phyloP scores from a whole-genome alignment of 2,797 vertebrate species.

The Lagocephalus sceleratus region DNA sequence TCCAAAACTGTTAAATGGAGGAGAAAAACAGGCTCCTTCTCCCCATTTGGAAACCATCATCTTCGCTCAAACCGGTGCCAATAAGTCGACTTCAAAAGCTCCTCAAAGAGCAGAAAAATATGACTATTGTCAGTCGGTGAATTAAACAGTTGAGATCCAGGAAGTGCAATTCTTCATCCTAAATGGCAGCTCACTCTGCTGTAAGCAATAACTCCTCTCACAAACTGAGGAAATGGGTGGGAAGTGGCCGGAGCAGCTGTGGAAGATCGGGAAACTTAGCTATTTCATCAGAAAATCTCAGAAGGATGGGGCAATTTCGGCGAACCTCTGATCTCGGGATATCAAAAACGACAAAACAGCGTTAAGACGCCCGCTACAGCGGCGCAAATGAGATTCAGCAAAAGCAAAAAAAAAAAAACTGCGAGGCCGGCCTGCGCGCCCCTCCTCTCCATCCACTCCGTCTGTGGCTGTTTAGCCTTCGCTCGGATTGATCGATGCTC shows the following conservation, averaged over 20 bases:
- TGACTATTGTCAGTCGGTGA: constrained; percentile 16
- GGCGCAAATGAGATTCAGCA: constrained; percentile 21
- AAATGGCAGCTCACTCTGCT: constrained; percentile 27
- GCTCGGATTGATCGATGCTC: constrained; percentile 56
- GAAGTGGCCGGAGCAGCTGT: constrained; percentile 27
- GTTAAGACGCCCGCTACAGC: not conserved
- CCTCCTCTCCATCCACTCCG: constrained; percentile 20
- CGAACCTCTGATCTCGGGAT: not conserved
- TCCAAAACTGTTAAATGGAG: too few species aligned
- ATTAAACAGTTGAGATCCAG: constrained; percentile 26
- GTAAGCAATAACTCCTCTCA: not conserved
- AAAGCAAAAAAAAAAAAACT: constrained; percentile 44
- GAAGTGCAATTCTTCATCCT: constrained; percentile 19
- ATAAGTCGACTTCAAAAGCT: constrained; percentile 5
- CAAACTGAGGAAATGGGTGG: constrained; percentile 3
- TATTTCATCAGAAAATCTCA: constrained; percentile 24
- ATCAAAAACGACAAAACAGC: not conserved
- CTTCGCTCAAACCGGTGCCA: not conserved
- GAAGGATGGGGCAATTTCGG: constrained; percentile 17
- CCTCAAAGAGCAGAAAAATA: constrained; percentile 24
- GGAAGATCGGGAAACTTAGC: constrained; percentile 20
- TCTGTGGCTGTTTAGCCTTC: constrained; percentile 41
- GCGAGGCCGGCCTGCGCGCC: constrained; percentile 28
- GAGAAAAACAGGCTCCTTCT: too few species aligned
- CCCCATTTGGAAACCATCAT: too few species aligned